Evolutionary conservation across 2,888 invertebrate species (phyloP).

Genomic region (Macrosiphum euphorbiae): DNA sequence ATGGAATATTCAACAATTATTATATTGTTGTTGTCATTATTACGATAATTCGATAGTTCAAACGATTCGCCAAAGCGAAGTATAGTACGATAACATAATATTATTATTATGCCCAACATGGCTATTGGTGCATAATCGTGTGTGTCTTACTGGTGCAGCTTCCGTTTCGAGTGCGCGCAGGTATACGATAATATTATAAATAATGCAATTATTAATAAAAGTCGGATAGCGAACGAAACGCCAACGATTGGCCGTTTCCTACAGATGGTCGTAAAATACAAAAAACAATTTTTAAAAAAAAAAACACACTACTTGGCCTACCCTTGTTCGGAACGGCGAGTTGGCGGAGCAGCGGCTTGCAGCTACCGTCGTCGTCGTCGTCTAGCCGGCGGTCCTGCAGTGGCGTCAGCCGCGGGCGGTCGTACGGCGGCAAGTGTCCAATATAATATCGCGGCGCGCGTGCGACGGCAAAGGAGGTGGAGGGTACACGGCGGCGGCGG

Average conservation of each 20-base stretch:
- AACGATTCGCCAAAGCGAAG: background rate
- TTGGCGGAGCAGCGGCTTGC: conserved; percentile 7
- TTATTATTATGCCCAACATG: background rate
- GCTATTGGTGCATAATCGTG: background rate
- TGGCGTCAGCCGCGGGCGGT: background rate
- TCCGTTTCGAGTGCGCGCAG: background rate
- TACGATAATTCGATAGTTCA: background rate
- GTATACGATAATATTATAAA: background rate
- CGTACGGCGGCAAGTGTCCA: conserved; percentile 1
- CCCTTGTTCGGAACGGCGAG: background rate
- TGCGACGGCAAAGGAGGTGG: background rate
- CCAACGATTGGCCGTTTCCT: background rate
- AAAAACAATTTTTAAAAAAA: background rate
- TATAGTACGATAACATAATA: background rate
- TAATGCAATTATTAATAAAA: background rate
- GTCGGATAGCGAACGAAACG: background rate
- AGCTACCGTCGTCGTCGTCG: conserved; percentile 7
- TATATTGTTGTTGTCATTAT: background rate
- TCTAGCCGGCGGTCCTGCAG: background rate
- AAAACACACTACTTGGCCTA: background rate
- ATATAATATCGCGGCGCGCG: background rate
- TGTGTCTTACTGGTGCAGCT: background rate
- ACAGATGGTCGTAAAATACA: background rate
- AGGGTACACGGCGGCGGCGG: background rate
- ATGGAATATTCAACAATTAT: background rate